Evolutionary conservation across 2,888 invertebrate genomes (phyloP).

Genomic region (Limnephilus marmoratus): DNA sequence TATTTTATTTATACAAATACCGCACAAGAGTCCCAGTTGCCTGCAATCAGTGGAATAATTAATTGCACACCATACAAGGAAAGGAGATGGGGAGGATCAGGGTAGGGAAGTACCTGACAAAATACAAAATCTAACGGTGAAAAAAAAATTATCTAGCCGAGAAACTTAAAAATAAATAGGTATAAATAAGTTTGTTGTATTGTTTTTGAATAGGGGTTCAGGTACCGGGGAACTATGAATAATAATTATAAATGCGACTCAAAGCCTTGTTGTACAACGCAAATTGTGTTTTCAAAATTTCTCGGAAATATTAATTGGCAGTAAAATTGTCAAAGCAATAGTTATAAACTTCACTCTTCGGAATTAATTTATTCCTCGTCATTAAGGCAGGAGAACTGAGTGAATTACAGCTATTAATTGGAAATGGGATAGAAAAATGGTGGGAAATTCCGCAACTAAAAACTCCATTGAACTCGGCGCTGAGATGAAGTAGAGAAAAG

Average conservation of each 20-base stretch:
- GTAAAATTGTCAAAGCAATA: background rate
- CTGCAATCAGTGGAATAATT: too few relatives aligned
- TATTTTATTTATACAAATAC: too few relatives aligned
- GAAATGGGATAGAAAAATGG: constrained; percentile 45
- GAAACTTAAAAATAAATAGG: too few relatives aligned
- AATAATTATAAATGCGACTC: background rate
- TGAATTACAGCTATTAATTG: constrained; percentile 54
- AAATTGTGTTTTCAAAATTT: background rate
- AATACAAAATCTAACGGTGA: too few relatives aligned
- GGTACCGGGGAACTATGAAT: background rate
- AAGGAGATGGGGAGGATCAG: too few relatives aligned
- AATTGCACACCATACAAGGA: too few relatives aligned
- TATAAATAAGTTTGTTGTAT: too few relatives aligned
- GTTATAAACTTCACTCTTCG: background rate
- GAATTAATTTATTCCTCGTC: constrained; percentile 25
- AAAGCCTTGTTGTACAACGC: background rate
- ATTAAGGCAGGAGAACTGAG: constrained; percentile 42
- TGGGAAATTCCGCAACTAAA: constrained; percentile 27
- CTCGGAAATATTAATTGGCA: background rate
- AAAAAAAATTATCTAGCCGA: too few relatives aligned
- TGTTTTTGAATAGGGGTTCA: background rate
- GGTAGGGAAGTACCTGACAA: too few relatives aligned
- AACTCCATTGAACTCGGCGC: constrained; percentile 45
- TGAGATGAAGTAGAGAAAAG: constrained; percentile 23
- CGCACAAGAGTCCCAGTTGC: too few relatives aligned